These are phyloP conservation scores for Furnarius figulus DNA, from an alignment of 2,113 vertebrate species.

Conservation along the genomic window DNA sequence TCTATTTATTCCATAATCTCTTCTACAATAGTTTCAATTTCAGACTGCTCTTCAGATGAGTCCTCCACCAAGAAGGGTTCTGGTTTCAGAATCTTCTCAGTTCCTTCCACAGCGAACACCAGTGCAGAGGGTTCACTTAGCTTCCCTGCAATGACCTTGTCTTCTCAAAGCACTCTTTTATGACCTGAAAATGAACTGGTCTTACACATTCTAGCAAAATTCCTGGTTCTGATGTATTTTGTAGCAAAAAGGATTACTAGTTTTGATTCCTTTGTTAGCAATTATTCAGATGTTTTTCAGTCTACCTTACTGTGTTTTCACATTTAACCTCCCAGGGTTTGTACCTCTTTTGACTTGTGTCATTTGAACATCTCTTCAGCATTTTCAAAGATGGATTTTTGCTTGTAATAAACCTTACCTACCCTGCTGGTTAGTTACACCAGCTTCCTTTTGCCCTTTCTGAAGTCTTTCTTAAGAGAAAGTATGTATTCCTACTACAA, in stretches of 20 bases:
- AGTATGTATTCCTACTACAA: neutral
- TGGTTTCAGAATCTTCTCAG: constrained; percentile 8
- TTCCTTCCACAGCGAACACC: neutral
- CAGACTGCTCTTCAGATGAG: constrained; percentile 7
- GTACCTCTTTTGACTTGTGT: neutral
- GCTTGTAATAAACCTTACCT: neutral
- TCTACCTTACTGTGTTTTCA: constrained; percentile 3
- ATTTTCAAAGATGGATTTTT: constrained; percentile 26
- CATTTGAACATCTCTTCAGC: constrained; percentile 7
- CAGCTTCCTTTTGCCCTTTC: neutral
- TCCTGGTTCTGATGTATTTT: neutral
- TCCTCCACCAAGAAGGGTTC: neutral
- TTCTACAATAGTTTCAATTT: constrained; percentile 26
- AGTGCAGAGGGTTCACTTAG: neutral
- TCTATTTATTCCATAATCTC: constrained; percentile 31
- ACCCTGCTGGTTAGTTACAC: neutral
- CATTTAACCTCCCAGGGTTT: constrained; percentile 13
- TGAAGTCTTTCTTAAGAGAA: neutral
- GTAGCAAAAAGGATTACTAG: constrained; percentile 8
- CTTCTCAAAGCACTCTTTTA: neutral
- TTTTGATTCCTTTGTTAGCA: constrained; percentile 36
- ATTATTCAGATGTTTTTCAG: neutral
- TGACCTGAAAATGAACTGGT: neutral
- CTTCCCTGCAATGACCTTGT: neutral
- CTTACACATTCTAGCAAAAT: neutral